Base-by-base conservation (phyloP, 2,888 invertebrate species). In the Eurois occulta region DNA sequence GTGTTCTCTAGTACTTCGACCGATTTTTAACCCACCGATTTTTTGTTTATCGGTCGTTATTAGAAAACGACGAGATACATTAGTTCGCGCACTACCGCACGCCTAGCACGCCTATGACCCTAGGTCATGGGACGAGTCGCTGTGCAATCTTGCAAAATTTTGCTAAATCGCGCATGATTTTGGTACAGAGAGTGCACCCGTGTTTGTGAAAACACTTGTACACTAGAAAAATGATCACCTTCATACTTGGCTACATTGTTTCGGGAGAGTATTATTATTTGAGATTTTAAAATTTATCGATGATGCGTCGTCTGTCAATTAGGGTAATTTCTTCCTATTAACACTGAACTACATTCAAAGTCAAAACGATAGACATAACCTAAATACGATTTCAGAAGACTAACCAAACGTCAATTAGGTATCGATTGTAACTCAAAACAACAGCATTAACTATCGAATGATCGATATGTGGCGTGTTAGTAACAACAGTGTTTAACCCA, bases 401-500 rank as follows among this genome's bases (percentile, higher is more conserved):
- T 71, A 73, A 48, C 32, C 13, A 65, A 78, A 86, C 75, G 62
- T 83, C 76, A 69, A 58, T 73, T 13, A 48, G 8, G 32, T 79
- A 75, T 67, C 32, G 82, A 69, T 60, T 62, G 74, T 48, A 55
- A 66, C 52, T 64, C 21, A 67, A 69, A 70, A 70, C 72, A 83
- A 72, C 77, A 68, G 43, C 55, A 67, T 84, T 71, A 66, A 7
- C 48, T 11, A 73, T 65, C 28, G 60, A 70, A 72, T 84, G 85
- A 82, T 80, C 78, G 77, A 80, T 72, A 60, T 52, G 24, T 86
- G 86, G 83, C 87, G 88, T 84, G 74, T 77, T 58, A n/a, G 66
- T 78, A 74, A 82, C 81, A 73, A 77, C 18, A 48, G 76, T 77
- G 78, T 81, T 78, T 89, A 89, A 88, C 87, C 89, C 88, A 89